Evolutionary conservation across 2,113 vertebrate genomes (phyloP).

Genomic region (Clarias gariepinus): DNA sequence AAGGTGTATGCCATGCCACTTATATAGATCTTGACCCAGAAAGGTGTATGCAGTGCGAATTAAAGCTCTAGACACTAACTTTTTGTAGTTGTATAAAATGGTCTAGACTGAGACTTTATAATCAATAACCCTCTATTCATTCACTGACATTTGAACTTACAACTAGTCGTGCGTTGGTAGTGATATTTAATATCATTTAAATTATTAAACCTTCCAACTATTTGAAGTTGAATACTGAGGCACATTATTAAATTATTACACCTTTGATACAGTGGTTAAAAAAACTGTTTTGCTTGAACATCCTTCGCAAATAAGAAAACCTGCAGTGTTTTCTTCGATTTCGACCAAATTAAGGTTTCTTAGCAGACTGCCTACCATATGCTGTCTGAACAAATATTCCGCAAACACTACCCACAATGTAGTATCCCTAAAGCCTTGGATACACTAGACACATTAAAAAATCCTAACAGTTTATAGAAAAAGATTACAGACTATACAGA

Average conservation of each 20-base stretch:
- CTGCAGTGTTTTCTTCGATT: background rate
- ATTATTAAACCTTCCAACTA: background rate
- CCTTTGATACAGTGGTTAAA: background rate
- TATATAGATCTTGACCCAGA: background rate
- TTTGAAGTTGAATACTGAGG: background rate
- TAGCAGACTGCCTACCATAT: constrained; percentile 14
- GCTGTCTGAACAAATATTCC: background rate
- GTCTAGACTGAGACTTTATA: background rate
- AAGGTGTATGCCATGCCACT: background rate
- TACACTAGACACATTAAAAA: background rate
- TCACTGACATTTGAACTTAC: background rate
- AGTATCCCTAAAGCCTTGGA: background rate
- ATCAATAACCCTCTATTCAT: background rate
- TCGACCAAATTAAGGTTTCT: background rate
- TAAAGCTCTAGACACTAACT: no score
- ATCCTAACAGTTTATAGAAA: background rate
- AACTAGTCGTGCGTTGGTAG: background rate
- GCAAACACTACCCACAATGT: constrained; percentile 7
- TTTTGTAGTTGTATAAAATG: no score
- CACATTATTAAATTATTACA: background rate
- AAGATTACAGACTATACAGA: background rate
- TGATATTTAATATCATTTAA: background rate
- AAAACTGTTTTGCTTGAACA: background rate
- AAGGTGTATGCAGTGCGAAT: no score
- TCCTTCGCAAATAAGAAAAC: background rate